phyloP scores from a whole-genome alignment of 2,888 invertebrate genomes.

The Stegana nigrithorax region DNA sequence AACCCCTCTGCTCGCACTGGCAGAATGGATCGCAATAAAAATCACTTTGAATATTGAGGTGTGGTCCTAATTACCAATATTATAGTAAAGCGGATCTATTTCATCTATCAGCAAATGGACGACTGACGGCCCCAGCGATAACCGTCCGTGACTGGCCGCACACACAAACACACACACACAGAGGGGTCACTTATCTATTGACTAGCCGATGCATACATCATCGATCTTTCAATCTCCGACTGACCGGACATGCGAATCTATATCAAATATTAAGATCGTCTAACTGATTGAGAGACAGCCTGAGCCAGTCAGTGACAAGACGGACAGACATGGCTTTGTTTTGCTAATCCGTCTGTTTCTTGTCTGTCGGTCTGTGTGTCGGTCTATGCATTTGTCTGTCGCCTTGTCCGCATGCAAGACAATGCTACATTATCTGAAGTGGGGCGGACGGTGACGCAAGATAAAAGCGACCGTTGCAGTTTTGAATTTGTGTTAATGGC shows the following conservation, averaged over 20 bases:
- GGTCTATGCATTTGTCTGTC: too few relatives aligned
- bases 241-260: conserved; percentile 35
- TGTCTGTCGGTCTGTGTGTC: too few relatives aligned
- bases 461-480: conserved; percentile 28
- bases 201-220: neutral
- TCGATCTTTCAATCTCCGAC: neutral
- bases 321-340: neutral
- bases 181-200: conserved; percentile 35
- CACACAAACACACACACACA: neutral
- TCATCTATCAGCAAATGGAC: conserved; percentile 43
- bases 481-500: conserved; percentile 61
- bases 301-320: conserved; percentile 10
- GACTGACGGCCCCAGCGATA: neutral
- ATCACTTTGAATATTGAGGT: conserved; percentile 58
- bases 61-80: conserved; percentile 64
- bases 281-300: conserved; percentile 4
- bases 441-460: too few relatives aligned
- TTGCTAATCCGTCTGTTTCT: too few relatives aligned
- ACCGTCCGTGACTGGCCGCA: conserved; percentile 16
- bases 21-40: conserved; percentile 38
- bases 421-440: too few relatives aligned
- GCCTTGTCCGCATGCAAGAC: too few relatives aligned
- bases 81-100: conserved; percentile 64
- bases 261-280: conserved; percentile 28
- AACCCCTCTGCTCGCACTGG: neutral